Evolutionary conservation across 2,113 vertebrate species (phyloP), one percentile per base, ranked within the genome.

Genomic region (Platichthys flesus): DNA sequence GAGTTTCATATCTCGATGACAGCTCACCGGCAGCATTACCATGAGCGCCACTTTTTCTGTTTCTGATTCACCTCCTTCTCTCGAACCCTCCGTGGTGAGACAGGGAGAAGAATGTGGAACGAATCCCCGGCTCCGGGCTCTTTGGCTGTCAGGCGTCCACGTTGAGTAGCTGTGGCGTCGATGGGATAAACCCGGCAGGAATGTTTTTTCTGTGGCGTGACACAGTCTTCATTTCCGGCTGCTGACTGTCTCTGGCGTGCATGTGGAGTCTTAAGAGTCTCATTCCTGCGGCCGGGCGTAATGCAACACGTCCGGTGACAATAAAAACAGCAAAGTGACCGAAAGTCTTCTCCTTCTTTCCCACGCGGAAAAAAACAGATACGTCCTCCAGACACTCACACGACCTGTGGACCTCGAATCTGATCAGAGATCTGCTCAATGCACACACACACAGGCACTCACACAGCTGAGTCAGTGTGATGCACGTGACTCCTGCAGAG

Each of bases 1-100:
- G 70, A 54, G 81, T 92, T 91, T 89, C 88, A 79, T 52, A 69
- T 86, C 58, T 79, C 79, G 83, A 82, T 76, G 89, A 89, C 85
- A 91, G 83, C 88, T 84, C 74, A 79, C 55, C 3, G 77, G 69
- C 65, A 85, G 67, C 49, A 67, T 86, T 77, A 84, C 71, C 49
- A 69, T 77, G 62, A 71, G 70, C 85, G 80, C 78, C 74, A 70
- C 31, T 9, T 58, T 60, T 67, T 74, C 40, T 42, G 13, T 9
- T 76, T 67, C 52, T 76, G 69, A 77, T 82, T 82, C 74, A 75
- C 71, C 67, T 81, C 70, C 62, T 28, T 10, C 4, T 20, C 63
- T 10, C 31, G 28, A 40, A 2, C 2, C 70, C 42, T 78, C 47
- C 55, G 20, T 3, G 20, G 61, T 7, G 42, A 45, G 20, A n/a